Percentiles rank a stretch among this genome's conserved stretches.
Evolutionary conservation across 1,140 invertebrate species (phyloP).

Genomic region (Cyphomyrmex costatus): DNA sequence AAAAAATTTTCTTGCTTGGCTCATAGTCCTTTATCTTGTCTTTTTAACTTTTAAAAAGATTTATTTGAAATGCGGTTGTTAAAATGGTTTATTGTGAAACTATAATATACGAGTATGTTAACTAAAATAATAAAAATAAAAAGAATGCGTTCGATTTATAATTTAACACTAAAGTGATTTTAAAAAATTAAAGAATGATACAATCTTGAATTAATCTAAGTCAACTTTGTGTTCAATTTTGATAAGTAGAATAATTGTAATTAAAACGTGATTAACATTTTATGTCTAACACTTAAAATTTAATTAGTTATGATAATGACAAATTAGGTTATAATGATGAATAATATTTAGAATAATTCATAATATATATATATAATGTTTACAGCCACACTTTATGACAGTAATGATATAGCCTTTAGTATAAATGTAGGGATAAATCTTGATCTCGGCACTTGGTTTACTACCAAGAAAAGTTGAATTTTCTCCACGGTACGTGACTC

Average conservation of each 20-base stretch:
- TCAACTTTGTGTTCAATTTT: not conserved
- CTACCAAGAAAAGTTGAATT: slow-evolving; percentile 36
- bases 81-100: not conserved
- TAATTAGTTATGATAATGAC: not conserved
- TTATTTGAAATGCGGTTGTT: not conserved
- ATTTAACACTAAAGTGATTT: slow-evolving; percentile 12
- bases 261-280: slow-evolving; percentile 30
- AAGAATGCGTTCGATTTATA: not conserved
- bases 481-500: slow-evolving; percentile 41
- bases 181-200: not conserved
- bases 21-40: no score
- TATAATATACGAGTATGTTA: not conserved
- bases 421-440: slow-evolving; percentile 25
- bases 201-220: not conserved
- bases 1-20: no score
- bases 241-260: not conserved
- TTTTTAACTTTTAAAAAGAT: not conserved
- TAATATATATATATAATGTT: not conserved
- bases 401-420: not conserved
- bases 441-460: slow-evolving; percentile 33
- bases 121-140: slow-evolving; percentile 31
- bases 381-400: not conserved
- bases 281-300: not conserved
- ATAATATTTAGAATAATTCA: not conserved
- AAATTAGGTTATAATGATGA: not conserved